Evolutionary conservation across 2,797 vertebrate genomes (phyloP).

Genomic region (Diplodus puntazzo): DNA sequence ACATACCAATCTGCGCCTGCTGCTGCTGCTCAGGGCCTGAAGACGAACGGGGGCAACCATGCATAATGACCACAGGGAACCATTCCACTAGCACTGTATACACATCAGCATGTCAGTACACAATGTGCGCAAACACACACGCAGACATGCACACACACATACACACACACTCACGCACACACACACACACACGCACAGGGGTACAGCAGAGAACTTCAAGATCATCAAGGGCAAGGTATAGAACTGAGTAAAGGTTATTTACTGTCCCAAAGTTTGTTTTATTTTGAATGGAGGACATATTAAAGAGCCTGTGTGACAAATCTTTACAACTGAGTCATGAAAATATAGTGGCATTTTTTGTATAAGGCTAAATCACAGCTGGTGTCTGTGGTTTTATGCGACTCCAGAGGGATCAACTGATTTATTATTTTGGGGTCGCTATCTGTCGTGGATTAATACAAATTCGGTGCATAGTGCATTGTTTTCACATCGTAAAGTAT

Average conservation of each 20-base stretch:
- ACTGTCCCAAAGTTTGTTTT: not conserved
- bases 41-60: not conserved
- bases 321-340: no score
- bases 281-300: not conserved
- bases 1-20: slow-evolving; percentile 39
- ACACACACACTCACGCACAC: not conserved
- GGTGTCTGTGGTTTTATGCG: not conserved
- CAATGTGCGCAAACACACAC: slow-evolving; percentile 12
- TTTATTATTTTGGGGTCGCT: no score
- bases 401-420: not conserved
- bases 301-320: no score
- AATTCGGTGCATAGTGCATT: not conserved
- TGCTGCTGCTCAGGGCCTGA: slow-evolving; percentile 1
- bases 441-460: not conserved
- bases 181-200: no score
- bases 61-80: slow-evolving; percentile 27
- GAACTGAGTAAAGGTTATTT: no score
- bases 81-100: slow-evolving; percentile 6
- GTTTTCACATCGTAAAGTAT: not conserved
- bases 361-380: not conserved
- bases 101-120: slow-evolving; percentile 40
- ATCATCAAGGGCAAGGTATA: not conserved
- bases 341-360: no score
- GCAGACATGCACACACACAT: slow-evolving; percentile 1
- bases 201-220: not conserved